A percentile compares a stretch with the other conserved stretches of the same genome.
Conservation (phyloP, 2,113 vertebrate genomes). For the Murina feae region DNA sequence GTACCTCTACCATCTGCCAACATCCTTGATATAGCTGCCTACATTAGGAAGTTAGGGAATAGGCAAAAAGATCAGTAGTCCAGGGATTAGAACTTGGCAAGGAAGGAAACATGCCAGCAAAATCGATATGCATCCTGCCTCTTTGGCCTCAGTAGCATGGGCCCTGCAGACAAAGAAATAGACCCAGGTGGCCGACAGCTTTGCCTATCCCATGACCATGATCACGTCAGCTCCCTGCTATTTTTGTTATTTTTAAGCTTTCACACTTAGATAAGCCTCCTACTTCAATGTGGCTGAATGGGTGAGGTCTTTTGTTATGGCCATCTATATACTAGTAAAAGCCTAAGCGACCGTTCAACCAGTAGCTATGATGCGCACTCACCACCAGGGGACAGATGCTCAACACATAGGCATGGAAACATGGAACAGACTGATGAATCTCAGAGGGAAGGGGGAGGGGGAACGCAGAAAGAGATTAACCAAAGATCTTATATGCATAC, state of each 20-base stretch:
- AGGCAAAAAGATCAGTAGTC: neutral
- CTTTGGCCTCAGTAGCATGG: neutral
- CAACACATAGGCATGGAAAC: too few relatives aligned
- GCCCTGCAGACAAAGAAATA: neutral
- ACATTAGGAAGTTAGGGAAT: neutral
- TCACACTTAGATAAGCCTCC: neutral
- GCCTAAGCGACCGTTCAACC: too few relatives aligned
- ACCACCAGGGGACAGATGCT: too few relatives aligned
- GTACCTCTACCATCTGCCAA: neutral
- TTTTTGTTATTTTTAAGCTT: conserved; percentile 9
- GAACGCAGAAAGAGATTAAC: too few relatives aligned
- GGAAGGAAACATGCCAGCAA: neutral
- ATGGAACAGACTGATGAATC: too few relatives aligned
- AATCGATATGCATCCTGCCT: neutral
- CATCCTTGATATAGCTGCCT: neutral
- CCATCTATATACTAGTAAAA: neutral
- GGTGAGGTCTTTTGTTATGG: neutral
- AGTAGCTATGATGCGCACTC: too few relatives aligned
- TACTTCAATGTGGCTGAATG: neutral
- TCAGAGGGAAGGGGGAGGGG: too few relatives aligned
- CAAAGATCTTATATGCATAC: too few relatives aligned
- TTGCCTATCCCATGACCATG: neutral
- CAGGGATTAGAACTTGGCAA: neutral
- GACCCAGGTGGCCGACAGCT: neutral
- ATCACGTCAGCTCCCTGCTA: neutral